Base-by-base conservation (phyloP, 1,140 invertebrate genomes). In the Rhagoletis pomonella region DNA sequence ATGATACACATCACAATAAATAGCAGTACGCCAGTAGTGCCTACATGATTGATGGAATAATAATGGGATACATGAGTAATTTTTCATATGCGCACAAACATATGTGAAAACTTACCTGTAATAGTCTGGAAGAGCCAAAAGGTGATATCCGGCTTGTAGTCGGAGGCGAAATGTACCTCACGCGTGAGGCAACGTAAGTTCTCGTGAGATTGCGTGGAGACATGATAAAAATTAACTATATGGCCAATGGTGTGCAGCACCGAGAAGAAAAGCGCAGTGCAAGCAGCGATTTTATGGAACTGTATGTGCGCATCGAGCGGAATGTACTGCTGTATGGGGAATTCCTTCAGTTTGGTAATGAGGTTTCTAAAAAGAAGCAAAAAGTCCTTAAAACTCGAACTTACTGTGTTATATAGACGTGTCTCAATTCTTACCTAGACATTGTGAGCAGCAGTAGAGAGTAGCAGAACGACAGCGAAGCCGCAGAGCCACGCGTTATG, bases 191-290 rank as follows among this genome's bases (percentile, higher is more conserved):
- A 99, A 42, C 97, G 95, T 10, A 99, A 94, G 93, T 99, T 97
- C 90, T 98, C 97, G 0, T 99, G 95, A 0, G 98, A 98, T 92
- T 99, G 99, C 0, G 98, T 99, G 2, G 98, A 98, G 0, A 99
- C 97, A 91, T 99, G 98, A 93, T 99, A 99, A 93, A 99, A 99
- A 93, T 99, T 99, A 42, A 99, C 97, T 90, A 99, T 97, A 92
- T 99, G 99, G 0, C 99, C 99, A 47, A 99, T 96, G 0, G 98
- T 98, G 90, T 99, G 97, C 1, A 98, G 94, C 10, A 98, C 93
- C 1, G 96, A 97, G 93, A 99, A 99, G 94, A 99, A 98, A 0
- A 99, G 94, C 0, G 98, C 99, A 0, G 98, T 99, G 90, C 98
- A 98, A 0, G 98, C 99, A 0, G 98, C 98, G 69, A 99, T 98